Conservation (phyloP, 2,113 vertebrate species). For the Kryptolebias marmoratus region DNA sequence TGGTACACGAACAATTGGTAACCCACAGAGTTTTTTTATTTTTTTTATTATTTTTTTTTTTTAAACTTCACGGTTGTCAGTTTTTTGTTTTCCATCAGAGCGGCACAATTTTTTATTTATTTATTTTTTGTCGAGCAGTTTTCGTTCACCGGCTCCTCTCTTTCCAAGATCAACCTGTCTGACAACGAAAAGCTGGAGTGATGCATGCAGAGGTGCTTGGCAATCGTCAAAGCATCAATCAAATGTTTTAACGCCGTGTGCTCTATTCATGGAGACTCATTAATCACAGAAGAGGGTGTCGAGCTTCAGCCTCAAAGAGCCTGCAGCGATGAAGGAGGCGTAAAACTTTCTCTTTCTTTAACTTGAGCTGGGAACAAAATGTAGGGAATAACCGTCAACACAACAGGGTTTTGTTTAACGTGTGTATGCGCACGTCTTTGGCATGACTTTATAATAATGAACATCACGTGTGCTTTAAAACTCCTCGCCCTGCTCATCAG, state of each 20-base stretch:
- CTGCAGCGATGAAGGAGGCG: constrained; percentile 33
- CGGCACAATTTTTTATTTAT: neutral
- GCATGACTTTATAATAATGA: neutral
- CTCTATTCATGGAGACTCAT: constrained; percentile 72
- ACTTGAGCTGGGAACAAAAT: constrained; percentile 41
- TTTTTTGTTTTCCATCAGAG: constrained; percentile 29
- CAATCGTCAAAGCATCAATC: constrained; percentile 71
- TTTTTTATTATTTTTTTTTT: too few relatives aligned
- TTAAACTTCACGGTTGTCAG: constrained; percentile 10
- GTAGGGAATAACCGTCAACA: constrained; percentile 40
- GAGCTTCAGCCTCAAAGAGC: constrained; percentile 43
- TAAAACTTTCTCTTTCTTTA: constrained; percentile 42
- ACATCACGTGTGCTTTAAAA: constrained; percentile 18
- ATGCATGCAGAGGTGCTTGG: constrained; percentile 55
- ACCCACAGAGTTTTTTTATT: constrained; percentile 12
- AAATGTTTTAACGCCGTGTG: constrained; percentile 56
- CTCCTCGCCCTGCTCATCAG: constrained; percentile 27
- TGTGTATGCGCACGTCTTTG: neutral
- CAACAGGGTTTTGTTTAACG: neutral
- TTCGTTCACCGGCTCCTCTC: constrained; percentile 29
- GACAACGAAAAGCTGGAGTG: constrained; percentile 52
- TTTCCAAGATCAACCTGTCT: constrained; percentile 39
- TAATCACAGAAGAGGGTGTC: constrained; percentile 66
- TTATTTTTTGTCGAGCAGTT: constrained; percentile 18
- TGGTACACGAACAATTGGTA: neutral